Evolutionary conservation across 2,797 vertebrate genomes (phyloP), one percentile per base, ranked within the genome.

Genomic region (Ptychadena robeensis): DNA sequence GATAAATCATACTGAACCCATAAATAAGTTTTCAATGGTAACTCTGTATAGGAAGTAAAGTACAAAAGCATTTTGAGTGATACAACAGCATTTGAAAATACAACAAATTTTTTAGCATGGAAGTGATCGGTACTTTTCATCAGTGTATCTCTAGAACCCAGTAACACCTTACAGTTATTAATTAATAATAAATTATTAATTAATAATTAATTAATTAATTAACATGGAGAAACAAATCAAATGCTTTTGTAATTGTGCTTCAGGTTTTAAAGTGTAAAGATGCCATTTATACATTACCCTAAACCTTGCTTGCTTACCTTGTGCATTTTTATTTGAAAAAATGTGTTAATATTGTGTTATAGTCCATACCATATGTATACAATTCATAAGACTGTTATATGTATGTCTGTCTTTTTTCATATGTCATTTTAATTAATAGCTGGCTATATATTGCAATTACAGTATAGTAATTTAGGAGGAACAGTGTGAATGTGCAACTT

Each of bases 381-480:
- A 63, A 37, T 53, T 14, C 3, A 30, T 67, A 72, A 44, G 38
- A 34, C 38, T 37, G 8, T 69, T 34, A 57, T 72, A 40, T 7
- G 31, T 67, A 61, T 65, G 66, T 57, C 10, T 14, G 27, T 59
- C 25, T 34, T 61, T 64, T 79, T 59, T 27, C 71, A 37, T 28
- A 57, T 72, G 38, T 73, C 35, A 64, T 73, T 79, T 83, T 78
- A 28, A 38, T 74, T 64, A 67, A 40, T 67, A 37, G 61, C 68
- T 79, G 61, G 48, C 48, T 79, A 79, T 80, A 44, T 71, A 71
- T 40, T 79, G 7, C 40, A 48, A 31, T 35, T 65, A 61, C 32
- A 48, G 38, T 77, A 66, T 77, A 73, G 75, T 64, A 74, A 59
- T 86, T 81, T 40, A 82, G 40, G 32, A 27, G 69, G 37, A 80